Evolutionary conservation across 2,797 vertebrate genomes (phyloP).

Genomic region (Oophaga sylvatica): DNA sequence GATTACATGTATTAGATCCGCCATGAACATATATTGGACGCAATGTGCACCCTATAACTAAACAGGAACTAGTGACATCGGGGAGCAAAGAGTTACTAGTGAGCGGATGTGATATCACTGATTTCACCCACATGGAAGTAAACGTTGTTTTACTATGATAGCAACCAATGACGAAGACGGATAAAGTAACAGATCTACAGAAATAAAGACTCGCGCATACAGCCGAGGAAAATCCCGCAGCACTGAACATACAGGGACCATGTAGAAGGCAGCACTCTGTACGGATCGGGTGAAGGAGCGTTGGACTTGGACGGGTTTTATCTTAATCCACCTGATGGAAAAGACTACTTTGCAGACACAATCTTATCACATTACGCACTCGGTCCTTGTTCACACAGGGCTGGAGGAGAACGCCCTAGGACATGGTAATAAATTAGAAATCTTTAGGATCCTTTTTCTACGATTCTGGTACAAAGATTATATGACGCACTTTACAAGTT

Average conservation of each 20-base stretch:
- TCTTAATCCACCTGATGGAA: not conserved
- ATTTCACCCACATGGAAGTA: conserved; percentile 17
- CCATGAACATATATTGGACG: not conserved
- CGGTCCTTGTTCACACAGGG: conserved; percentile 14
- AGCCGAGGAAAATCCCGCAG: conserved; percentile 7
- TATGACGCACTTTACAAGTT: conserved; percentile 2
- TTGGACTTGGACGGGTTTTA: not conserved
- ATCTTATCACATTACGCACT: conserved; percentile 15
- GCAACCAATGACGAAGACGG: not conserved
- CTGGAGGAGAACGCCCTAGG: not conserved
- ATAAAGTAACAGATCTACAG: not conserved
- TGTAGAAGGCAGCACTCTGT: not conserved
- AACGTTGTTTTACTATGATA: not conserved
- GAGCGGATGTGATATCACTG: not conserved
- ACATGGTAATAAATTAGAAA: conserved; percentile 22
- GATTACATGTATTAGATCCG: not conserved
- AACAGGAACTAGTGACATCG: not conserved
- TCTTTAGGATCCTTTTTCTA: not conserved
- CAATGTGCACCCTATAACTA: not conserved
- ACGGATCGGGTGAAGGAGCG: not conserved
- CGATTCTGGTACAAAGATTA: conserved; percentile 10
- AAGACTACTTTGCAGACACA: not conserved
- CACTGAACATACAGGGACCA: not conserved
- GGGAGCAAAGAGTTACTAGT: not conserved
- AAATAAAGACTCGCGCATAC: not conserved